Evolutionary conservation across 2,113 vertebrate genomes (phyloP).

Genomic region (Anoura caudifer): DNA sequence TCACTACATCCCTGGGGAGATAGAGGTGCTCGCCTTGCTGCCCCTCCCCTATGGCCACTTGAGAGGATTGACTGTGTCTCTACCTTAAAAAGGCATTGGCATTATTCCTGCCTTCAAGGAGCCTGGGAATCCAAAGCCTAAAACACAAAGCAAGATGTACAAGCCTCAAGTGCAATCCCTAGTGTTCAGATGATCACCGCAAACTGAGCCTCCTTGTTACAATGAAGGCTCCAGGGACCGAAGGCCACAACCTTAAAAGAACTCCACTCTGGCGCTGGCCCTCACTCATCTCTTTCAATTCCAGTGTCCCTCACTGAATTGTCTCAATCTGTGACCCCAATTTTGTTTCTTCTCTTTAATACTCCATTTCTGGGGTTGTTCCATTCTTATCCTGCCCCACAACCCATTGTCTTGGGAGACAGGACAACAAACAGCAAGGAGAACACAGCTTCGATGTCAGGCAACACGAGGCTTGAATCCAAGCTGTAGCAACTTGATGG

Average conservation of each 20-base stretch:
- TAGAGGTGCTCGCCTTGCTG: fast-evolving
- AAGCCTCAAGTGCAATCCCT: fast-evolving
- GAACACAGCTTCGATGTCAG: neutral
- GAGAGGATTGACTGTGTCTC: neutral
- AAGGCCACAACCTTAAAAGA: neutral
- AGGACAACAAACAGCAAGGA: neutral
- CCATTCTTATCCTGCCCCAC: neutral
- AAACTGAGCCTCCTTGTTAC: neutral
- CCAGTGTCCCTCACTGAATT: neutral
- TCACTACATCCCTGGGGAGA: neutral
- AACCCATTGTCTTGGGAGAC: neutral
- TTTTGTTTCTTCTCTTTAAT: neutral
- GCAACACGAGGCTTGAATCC: neutral
- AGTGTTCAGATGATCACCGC: neutral
- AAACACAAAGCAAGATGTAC: neutral
- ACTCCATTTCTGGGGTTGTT: neutral
- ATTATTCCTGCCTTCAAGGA: neutral
- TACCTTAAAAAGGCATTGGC: neutral
- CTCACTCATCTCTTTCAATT: neutral
- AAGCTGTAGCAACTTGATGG: neutral
- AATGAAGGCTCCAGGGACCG: neutral
- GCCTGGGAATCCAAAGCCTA: neutral
- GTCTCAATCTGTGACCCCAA: neutral
- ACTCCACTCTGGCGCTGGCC: no score
- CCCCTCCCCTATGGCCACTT: neutral